Evolutionary conservation across 2,888 invertebrate genomes (phyloP), one percentile per base, ranked within the genome.

Genomic region (Blastobasis adustella): DNA sequence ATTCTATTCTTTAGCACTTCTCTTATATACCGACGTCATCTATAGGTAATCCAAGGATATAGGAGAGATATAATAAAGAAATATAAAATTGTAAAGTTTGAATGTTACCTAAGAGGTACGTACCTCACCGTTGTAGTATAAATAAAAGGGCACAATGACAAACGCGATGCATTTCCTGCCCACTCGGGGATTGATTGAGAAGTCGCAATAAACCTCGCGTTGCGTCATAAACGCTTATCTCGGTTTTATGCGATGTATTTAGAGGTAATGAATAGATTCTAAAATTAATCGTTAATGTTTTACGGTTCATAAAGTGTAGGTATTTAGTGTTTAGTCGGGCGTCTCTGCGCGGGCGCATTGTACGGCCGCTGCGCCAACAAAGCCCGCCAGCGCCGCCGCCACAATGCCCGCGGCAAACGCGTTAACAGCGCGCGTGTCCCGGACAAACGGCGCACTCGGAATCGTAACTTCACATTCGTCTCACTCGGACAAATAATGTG

Each of bases 401-500:
- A 85, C 87, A 87, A 87, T 84, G 71, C 69, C 76, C 76, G 69
- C 76, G 84, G 81, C 75, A 71, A 79, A 74, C 69, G 76, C 75
- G 71, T 79, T 79, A 79, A 82, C 73, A 71, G 65, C 69, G 71
- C 77, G 83, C 88, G 88, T 87, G 87, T 82, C 72, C 71, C 63
- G 74, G 83, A 88, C 88, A 88, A 87, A 88, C 77, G 83, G 70
- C 62, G 63, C 58, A 58, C 62, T 65, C 76, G 70, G 79, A 76
- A 82, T 82, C 82, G 78, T 83, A 81, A 82, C 81, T 75, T 73
- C 78, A 76, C 85, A 87, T 88, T 88, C 84, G 88, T 88, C 87
- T 79, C 88, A 87, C 73, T 77, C 71, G 79, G 78, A 79, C 87
- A 86, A 86, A 86, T 86, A 86, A 86, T 86, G 85, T 87, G 88